Base-by-base conservation (phyloP, 1,140 invertebrate species). In the Diabrotica virgifera region DNA sequence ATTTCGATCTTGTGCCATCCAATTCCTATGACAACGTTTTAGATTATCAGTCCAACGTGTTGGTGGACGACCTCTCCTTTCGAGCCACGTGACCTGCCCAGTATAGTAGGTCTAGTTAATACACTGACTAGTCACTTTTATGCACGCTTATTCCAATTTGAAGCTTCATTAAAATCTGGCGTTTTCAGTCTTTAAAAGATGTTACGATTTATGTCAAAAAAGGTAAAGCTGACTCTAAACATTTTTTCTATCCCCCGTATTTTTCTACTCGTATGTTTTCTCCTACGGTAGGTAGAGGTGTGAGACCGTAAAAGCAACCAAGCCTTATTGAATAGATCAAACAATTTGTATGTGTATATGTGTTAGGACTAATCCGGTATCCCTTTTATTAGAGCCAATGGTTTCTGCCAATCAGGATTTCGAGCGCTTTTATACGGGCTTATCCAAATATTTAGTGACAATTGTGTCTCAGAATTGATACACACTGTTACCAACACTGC, bases 401-500 rank as follows among this genome's bases (percentile, higher is more conserved):
- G 36, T 10, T 56, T 50, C 54, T 63, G 62, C 54, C 62, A 35
- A 46, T 63, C 62, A 63, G 54, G 54, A 63, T 63, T 63, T 36
- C 8, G 38, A 57, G 13, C 13, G 54, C 62, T 57, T 63, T 63
- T 51, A 58, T 63, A 36, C 37, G 24, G 24, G 24, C 53, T 63
- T 57, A 63, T 63, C 62, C 55, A 63, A 63, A 63, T 63, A 63
- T 63, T 63, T 63, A 58, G 53, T 63, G 62, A 63, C 62, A 37
- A 63, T 63, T 63, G 62, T 63, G 35, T 10, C 37, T 8, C 53
- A 13, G 61, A 63, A 63, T 57, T 63, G 62, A 63, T 63, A 63
- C 62, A 58, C 62, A 63, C 54, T 63, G 55, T 57, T 40, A 51
- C 62, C 24, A 40, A 63, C 12, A 57, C 60, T 62, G 52, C 46